Evolutionary conservation across 2,113 vertebrate genomes (phyloP), one percentile per base, ranked within the genome.

Genomic region (Globicephala melas): DNA sequence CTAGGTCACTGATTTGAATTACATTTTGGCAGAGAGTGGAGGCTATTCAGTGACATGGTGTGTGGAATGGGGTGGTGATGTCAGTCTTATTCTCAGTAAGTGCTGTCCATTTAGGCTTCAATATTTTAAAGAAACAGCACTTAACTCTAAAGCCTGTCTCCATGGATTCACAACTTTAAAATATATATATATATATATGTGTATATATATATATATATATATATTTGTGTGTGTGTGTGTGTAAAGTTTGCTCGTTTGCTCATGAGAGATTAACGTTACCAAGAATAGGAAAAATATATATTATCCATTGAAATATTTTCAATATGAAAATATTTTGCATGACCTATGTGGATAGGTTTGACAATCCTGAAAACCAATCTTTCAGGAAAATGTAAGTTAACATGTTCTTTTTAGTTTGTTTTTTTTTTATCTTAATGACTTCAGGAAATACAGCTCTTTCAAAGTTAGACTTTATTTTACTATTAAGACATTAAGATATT

Each of bases 1-100:
- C 96, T 97, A 97, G 97, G 98, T 97, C 97, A 97, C 94, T 96
- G 96, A 86, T 95, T 97, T 98, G 96, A 98, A 97, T 97, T 96
- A 94, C 67, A 68, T 89, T 89, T 97, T 97, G 98, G 96, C 97
- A 97, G 92, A 82, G 68, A 97, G 84, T 90, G 58, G 88, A 94
- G 91, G 80, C 88, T 92, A 93, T 97, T 96, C 33, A 1, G 94
- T 93, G 97, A 94, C 97, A 97, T 90, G 97, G 95, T 90, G 79
- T 97, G 93, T 96, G 91, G 92, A 98, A 92, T 63, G 17, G 71
- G 91, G 74, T 74, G 88, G 87, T 97, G 97, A 97, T 91, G 95
- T 97, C 97, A 98, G 96, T 96, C 95, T 96, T 92, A 96, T 88
- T 96, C 97, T 96, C 92, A 97, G 95, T 96, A 98, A 98, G 92